Conservation (phyloP, 2,113 vertebrate genomes). For the Myanophis thanlyinensis region DNA sequence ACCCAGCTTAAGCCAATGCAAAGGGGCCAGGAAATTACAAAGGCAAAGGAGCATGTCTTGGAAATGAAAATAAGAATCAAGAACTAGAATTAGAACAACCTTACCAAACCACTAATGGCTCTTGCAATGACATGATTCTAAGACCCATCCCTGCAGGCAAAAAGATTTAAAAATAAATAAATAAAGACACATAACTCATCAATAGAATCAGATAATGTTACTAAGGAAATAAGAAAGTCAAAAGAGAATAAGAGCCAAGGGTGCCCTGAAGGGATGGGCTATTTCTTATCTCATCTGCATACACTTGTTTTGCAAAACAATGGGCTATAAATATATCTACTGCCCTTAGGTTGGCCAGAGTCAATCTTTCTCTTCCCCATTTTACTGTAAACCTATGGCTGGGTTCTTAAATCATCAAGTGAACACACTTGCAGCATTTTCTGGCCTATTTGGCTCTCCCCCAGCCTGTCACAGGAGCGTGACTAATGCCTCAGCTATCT, state of each 20-base stretch:
- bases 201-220: background rate
- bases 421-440: background rate
- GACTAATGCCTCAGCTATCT: background rate
- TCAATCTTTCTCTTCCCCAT: background rate
- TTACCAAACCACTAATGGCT: background rate
- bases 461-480: background rate
- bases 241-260: background rate
- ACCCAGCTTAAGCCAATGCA: background rate
- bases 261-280: background rate
- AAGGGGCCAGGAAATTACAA: slow-evolving; percentile 1
- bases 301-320: background rate
- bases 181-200: slow-evolving; percentile 3
- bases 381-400: background rate
- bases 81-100: too few relatives aligned
- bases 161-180: too few relatives aligned
- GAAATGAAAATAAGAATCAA: background rate
- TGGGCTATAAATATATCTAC: background rate
- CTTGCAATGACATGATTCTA: background rate
- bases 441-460: background rate
- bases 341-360: background rate
- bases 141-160: background rate
- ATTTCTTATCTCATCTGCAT: background rate
- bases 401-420: background rate
- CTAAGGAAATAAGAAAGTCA: slow-evolving; percentile 29
- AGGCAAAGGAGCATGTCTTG: background rate